A percentile compares a stretch with the other conserved stretches of the same genome.
Evolutionary conservation across 2,797 vertebrate genomes (phyloP).

Genomic region (Adelosebastes latens): DNA sequence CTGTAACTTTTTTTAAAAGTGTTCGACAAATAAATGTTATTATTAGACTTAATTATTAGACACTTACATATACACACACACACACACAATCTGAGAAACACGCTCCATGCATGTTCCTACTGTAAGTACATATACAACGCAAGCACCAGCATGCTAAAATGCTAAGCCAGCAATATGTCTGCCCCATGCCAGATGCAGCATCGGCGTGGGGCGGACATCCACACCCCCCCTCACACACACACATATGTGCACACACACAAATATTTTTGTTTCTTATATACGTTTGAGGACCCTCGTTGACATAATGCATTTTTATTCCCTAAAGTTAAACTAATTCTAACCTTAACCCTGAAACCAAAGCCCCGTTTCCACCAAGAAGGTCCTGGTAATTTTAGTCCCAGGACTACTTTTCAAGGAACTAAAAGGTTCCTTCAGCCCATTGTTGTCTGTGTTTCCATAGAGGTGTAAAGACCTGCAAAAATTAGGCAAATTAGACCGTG

Average conservation of each 20-base stretch:
- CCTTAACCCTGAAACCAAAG: not conserved
- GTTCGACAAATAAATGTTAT: not conserved
- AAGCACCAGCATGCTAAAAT: constrained; percentile 53
- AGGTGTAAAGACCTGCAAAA: too few relatives aligned
- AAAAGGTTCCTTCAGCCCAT: too few relatives aligned
- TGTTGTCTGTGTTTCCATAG: too few relatives aligned
- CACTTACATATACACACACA: not conserved
- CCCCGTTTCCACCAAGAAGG: too few relatives aligned
- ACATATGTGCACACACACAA: not conserved
- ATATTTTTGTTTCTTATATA: constrained; percentile 1
- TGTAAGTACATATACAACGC: constrained; percentile 19
- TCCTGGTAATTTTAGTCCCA: too few relatives aligned
- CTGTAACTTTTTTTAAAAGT: not conserved
- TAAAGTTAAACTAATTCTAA: not conserved
- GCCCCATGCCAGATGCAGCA: constrained; percentile 51
- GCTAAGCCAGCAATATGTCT: constrained; percentile 54
- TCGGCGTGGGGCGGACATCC: not conserved
- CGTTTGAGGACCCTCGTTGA: not conserved
- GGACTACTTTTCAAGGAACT: too few relatives aligned
- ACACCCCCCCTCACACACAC: not conserved
- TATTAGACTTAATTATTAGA: not conserved
- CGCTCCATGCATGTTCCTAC: not conserved
- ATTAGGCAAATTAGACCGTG: too few relatives aligned
- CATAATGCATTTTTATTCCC: not conserved
- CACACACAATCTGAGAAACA: constrained; percentile 17